Conservation (phyloP, 2,113 vertebrate species). For the Tinamus guttatus region DNA sequence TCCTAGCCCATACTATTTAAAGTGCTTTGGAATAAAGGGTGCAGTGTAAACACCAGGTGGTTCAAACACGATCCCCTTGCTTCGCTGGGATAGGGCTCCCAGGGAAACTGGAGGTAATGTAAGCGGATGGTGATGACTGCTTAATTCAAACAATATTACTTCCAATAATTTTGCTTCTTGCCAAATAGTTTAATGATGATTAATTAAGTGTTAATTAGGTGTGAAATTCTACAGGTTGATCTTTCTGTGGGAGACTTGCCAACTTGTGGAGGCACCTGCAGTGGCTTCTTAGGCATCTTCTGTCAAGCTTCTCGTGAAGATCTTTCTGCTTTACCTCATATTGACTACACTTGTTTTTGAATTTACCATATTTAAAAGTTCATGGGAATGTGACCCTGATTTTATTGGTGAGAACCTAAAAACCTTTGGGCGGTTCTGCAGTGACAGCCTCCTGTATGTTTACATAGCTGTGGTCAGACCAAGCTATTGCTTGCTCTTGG, state of each 20-base stretch:
- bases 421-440: background rate
- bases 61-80: background rate
- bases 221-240: background rate
- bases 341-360: background rate
- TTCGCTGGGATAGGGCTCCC: background rate
- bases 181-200: background rate
- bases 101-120: background rate
- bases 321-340: background rate
- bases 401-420: background rate
- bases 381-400: background rate
- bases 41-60: background rate
- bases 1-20: background rate
- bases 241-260: background rate
- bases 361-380: background rate
- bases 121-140: background rate
- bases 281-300: background rate
- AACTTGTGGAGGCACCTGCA: background rate
- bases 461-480: background rate
- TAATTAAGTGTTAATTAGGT: background rate
- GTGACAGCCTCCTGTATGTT: background rate
- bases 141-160: background rate
- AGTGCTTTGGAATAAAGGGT: background rate
- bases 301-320: background rate
- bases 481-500: background rate
- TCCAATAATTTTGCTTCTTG: background rate